Evolutionary conservation across 2,113 vertebrate species (phyloP).

Genomic region (Forbesichthys agassizii): DNA sequence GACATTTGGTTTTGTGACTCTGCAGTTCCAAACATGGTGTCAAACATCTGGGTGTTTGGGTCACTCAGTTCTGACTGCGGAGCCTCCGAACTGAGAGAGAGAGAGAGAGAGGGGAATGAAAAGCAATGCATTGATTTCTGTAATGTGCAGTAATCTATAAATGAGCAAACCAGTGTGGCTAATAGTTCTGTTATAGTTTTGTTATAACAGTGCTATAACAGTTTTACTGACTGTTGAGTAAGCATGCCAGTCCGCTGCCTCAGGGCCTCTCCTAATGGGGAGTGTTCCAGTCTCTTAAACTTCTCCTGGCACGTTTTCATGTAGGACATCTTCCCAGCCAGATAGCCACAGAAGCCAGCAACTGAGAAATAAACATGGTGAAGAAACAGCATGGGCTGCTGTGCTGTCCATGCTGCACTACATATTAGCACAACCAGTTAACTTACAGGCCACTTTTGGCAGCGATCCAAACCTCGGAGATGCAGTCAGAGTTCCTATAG

Average conservation of each 20-base stretch:
- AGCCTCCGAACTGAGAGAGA: conserved; percentile 23
- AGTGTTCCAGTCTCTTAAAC: conserved; percentile 88
- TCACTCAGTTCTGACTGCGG: conserved; percentile 59
- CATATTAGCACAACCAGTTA: not conserved
- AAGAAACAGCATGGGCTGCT: not conserved
- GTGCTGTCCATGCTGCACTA: not conserved
- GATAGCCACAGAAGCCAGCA: conserved; percentile 85
- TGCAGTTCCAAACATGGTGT: conserved; percentile 48
- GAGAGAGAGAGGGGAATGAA: not conserved
- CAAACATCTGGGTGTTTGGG: conserved; percentile 44
- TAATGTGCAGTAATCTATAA: not conserved
- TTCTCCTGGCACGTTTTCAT: conserved; percentile 87
- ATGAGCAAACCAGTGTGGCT: not conserved
- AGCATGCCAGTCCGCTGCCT: conserved; percentile 66
- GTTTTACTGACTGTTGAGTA: conserved; percentile 39
- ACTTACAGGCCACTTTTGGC: conserved; percentile 90
- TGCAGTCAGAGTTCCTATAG: conserved; percentile 79
- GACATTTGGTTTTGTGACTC: conserved; percentile 22
- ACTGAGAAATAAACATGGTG: conserved; percentile 69
- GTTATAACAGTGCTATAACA: too few relatives aligned
- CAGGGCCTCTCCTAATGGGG: conserved; percentile 85
- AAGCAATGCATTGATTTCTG: not conserved
- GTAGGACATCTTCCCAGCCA: conserved; percentile 90
- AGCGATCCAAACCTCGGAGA: conserved; percentile 84
- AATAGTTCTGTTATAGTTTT: too few relatives aligned